Percentiles rank a stretch among this genome's conserved stretches.
phyloP scores from a whole-genome alignment of 2,113 vertebrate genomes.

The Sinocyclocheilus maitianheensis region DNA sequence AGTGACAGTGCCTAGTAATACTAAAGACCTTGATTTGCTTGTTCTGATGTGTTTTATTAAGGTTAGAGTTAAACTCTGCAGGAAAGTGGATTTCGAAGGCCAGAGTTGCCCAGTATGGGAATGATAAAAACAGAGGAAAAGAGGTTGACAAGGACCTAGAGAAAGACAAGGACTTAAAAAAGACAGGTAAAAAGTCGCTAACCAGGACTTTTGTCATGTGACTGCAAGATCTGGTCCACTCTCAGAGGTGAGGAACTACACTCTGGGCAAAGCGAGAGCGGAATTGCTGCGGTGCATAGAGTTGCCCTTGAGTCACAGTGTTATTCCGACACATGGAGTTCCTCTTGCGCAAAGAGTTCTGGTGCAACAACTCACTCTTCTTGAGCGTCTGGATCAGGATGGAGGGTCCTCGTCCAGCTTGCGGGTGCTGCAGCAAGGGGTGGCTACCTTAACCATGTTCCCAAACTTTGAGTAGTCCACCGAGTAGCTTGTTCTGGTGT shows the following conservation, averaged over 20 bases:
- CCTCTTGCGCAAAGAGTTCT: slow-evolving; percentile 93
- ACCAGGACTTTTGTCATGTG: slow-evolving; percentile 79
- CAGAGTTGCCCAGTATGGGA: too few species aligned
- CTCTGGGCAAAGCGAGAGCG: slow-evolving; percentile 82
- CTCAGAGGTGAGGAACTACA: slow-evolving; percentile 63
- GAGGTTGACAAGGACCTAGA: not conserved
- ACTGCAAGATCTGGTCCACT: slow-evolving; percentile 77
- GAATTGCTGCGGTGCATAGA: slow-evolving; percentile 86
- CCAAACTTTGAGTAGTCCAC: too few species aligned
- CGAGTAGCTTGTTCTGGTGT: too few species aligned
- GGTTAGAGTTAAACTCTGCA: too few species aligned
- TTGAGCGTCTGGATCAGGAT: slow-evolving; percentile 95
- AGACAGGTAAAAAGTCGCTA: slow-evolving; percentile 25
- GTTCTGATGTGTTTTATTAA: too few species aligned
- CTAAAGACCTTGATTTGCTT: too few species aligned
- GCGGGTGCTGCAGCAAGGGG: too few species aligned
- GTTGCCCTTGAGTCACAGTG: slow-evolving; percentile 73
- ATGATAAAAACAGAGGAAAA: not conserved
- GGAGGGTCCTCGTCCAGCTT: slow-evolving; percentile 70
- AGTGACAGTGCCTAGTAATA: too few species aligned
- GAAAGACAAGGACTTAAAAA: not conserved
- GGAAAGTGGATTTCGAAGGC: too few species aligned
- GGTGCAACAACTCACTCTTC: slow-evolving; percentile 94
- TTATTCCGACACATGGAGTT: slow-evolving; percentile 94
- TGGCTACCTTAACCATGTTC: too few species aligned